Base-by-base conservation (phyloP, 1,140 invertebrate genomes). In the Bradysia coprophila region DNA sequence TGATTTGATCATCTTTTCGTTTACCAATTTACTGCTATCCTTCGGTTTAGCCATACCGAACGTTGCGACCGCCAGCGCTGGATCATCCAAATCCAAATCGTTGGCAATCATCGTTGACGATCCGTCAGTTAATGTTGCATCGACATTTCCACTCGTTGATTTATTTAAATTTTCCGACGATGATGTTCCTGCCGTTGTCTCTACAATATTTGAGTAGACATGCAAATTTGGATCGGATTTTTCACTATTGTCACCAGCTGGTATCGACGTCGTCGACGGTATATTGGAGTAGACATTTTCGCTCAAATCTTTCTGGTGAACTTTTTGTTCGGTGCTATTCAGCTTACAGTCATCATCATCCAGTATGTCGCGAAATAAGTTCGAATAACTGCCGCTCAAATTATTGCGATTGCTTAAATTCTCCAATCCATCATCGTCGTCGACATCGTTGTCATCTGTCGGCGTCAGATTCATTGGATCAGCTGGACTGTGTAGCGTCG, bases 261-360 rank as follows among this genome's bases (percentile, higher is more conserved):
- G 15, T 21, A 21, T 32, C 16, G 18, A 21, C 16, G 24, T 39
- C 24, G 6, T 6, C 21, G n/a, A 20, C 36, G 52, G 50, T 46
- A 61, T 51, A 48, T 61, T 61, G 45, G 54, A 56, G 44, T 61
- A 61, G 47, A 59, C 53, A 41, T 59, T 61, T 45, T 61, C 57
- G 4, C 11, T 18, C 24, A 28, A 8, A 8, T 13, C 24, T 28
- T 28, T 28, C 13, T 28, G 6, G 21, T 38, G 6, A 20, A 20
- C 6, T 38, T 38, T 11, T 31, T 31, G n/a, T 31, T 31, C 4
- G 36, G 18, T 4, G 18, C 18, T 38, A 10, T n/a, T 18, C 11
- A n/a, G 18, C 11, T 38, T 38, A 20, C 10, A 10, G n/a, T 36
- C 33, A 16, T 36, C 33, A 5, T 16, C 33, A 36, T 11, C 33